Evolutionary conservation across 2,113 vertebrate species (phyloP).

Genomic region (Beaufortia kweichowensis): DNA sequence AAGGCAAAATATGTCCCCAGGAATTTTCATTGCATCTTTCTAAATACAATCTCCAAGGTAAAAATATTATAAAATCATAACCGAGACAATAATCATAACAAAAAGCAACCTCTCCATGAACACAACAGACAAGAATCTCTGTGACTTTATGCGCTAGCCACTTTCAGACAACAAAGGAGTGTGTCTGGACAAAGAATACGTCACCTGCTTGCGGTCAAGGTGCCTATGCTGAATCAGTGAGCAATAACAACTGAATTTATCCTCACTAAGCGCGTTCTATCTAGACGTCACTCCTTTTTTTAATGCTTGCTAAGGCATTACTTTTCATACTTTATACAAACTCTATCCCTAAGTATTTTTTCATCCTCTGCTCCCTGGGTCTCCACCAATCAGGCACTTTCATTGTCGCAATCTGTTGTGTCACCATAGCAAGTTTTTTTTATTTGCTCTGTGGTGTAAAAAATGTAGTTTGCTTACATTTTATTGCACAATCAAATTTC

Average conservation of each 20-base stretch:
- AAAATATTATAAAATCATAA: slow-evolving; percentile 4
- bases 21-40: background rate
- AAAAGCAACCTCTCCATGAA: background rate
- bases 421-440: slow-evolving; percentile 73
- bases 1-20: background rate
- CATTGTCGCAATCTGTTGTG: slow-evolving; percentile 63
- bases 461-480: background rate
- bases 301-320: too few relatives aligned
- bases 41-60: slow-evolving; percentile 18
- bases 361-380: slow-evolving; percentile 49
- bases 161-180: slow-evolving; percentile 54
- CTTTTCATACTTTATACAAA: background rate
- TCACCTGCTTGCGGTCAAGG: slow-evolving; percentile 48
- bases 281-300: too few relatives aligned
- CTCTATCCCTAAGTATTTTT: background rate
- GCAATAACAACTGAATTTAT: too few relatives aligned
- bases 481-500: too few relatives aligned
- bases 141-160: slow-evolving; percentile 51
- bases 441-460: slow-evolving; percentile 26
- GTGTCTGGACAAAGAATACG: slow-evolving; percentile 44
- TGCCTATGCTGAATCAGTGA: background rate
- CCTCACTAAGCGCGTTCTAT: too few relatives aligned
- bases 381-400: slow-evolving; percentile 60
- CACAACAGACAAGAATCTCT: slow-evolving; percentile 31
- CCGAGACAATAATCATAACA: background rate